Evolutionary conservation across 2,888 invertebrate species (phyloP).

Genomic region (Tromatobia lineatoria): DNA sequence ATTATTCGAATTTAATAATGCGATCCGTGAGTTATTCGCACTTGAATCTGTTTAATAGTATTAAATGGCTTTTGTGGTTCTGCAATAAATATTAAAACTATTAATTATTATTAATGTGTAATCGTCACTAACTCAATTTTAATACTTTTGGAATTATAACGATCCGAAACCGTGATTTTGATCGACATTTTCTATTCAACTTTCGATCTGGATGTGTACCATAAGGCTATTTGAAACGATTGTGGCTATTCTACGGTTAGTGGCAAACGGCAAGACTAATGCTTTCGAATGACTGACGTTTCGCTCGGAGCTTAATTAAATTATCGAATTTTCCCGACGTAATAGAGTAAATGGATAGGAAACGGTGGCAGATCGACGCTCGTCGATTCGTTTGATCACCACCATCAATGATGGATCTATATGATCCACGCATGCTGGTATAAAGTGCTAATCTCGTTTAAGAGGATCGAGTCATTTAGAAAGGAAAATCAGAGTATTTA

Average conservation of each 20-base stretch:
- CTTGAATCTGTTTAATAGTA: background rate
- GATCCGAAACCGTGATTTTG: background rate
- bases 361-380: background rate
- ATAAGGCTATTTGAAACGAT: background rate
- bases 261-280: conserved; percentile 10
- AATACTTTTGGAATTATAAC: background rate
- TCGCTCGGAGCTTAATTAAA: conserved; percentile 53
- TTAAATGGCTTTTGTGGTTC: background rate
- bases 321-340: conserved; percentile 56
- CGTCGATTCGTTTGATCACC: conserved; percentile 1
- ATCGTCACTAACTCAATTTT: background rate
- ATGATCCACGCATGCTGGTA: background rate
- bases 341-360: conserved; percentile 24
- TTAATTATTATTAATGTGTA: too few relatives aligned
- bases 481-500: too few relatives aligned
- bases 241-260: conserved; percentile 1
- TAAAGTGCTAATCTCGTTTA: conserved; percentile 2
- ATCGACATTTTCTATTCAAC: background rate
- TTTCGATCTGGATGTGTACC: conserved; percentile 6
- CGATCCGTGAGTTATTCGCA: background rate
- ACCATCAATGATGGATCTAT: conserved; percentile 10
- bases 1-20: background rate
- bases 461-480: too few relatives aligned
- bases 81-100: background rate
- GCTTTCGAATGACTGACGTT: conserved; percentile 60